These are phyloP conservation scores for Platorchestia sp. DNA, from an alignment of 1,140 invertebrate species.

Conservation along the genomic window DNA sequence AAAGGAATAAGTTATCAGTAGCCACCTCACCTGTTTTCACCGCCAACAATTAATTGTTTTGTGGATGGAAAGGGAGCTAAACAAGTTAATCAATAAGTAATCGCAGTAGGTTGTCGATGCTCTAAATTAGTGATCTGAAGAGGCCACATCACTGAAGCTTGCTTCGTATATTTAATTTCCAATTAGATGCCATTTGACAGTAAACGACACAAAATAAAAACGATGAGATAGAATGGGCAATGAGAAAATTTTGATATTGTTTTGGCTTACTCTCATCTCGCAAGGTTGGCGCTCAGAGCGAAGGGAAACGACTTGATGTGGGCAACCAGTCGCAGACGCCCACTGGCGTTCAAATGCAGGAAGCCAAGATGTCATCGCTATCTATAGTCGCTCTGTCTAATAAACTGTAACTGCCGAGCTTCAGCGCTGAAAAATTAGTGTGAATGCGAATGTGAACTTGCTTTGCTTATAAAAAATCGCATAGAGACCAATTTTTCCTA, in stretches of 20 bases:
- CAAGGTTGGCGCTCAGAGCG: neutral
- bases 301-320: neutral
- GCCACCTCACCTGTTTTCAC: neutral
- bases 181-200: neutral
- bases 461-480: neutral
- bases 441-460: neutral
- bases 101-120: neutral
- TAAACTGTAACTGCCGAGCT: neutral
- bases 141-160: neutral
- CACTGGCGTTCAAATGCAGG: neutral
- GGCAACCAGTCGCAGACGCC: neutral
- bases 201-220: neutral
- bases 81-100: neutral
- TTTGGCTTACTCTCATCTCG: neutral
- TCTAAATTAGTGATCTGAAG: neutral
- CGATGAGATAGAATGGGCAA: neutral
- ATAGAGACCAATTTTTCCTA: neutral
- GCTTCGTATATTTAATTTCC: neutral
- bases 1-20: neutral
- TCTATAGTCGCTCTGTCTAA: neutral
- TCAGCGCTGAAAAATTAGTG: neutral
- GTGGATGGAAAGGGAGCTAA: neutral
- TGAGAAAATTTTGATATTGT: neutral
- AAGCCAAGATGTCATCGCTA: neutral
- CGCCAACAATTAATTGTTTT: neutral